Evolutionary conservation across 1,140 invertebrate species (phyloP), one percentile per base, ranked within the genome.

Genomic region (Pemphigus obesinymphae): DNA sequence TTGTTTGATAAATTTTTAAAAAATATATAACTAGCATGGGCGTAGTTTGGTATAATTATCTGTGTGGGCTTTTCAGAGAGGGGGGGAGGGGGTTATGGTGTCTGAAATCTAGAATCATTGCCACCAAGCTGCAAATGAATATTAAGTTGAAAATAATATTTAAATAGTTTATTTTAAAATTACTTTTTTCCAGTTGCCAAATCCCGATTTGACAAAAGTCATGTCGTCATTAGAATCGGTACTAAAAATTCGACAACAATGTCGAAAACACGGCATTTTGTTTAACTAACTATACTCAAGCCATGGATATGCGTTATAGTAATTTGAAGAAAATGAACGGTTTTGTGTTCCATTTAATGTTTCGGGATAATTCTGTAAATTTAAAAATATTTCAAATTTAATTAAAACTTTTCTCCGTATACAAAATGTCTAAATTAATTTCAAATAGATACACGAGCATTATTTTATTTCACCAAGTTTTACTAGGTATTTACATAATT

Each of bases 221-320:
- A n/a, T 23, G 15, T 70, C 66, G 23, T n/a, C 43, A 40, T 40
- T 20, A 23, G 37, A 4, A 70, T n/a, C n/a, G 20, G 66, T 40
- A 40, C n/a, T 70, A 23, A 70, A 70, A n/a, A 40, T n/a, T 37
- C 66, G 66, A 70, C 66, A 70, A 70, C 2, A 70, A 70, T 43
- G 43, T 20, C 66, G n/a, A 70, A 11, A 40, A 70, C 8, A 40
- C 34, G 1, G 66, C 37, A 70, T 70, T 11, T 43, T n/a, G 15
- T 70, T 70, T 40, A 40, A 70, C 66, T n/a, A n/a, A 70, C 34
- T 70, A 70, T 70, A 70, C 23, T 70, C 37, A 23, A 70, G 68
- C 40, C 68, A 70, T n/a, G 20, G 20, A 70, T 40, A 45, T 45
- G 20, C 23, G 5, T 70, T 70, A 70, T 23, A 70, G n/a, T 26